Evolutionary conservation across 2,888 invertebrate species (phyloP).

Genomic region (Plagodis pulveraria): DNA sequence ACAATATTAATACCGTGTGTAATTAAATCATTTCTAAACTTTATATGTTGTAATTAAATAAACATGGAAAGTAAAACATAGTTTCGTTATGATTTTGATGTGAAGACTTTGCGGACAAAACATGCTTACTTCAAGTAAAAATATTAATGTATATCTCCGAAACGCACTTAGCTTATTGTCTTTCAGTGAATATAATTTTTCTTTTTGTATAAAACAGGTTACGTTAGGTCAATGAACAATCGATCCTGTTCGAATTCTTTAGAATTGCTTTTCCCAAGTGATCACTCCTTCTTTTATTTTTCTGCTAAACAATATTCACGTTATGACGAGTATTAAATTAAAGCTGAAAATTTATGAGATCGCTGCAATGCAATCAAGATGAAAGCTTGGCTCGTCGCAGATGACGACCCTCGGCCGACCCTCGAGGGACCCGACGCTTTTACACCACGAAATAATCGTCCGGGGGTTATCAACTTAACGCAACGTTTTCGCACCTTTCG

Average conservation of each 20-base stretch:
- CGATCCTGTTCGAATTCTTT: constrained; percentile 5
- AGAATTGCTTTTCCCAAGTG: constrained; percentile 13
- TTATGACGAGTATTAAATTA: constrained; percentile 56
- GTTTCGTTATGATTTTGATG: too few relatives aligned
- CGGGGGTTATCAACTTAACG: constrained; percentile 23
- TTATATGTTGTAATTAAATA: too few relatives aligned
- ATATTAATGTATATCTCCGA: too few relatives aligned
- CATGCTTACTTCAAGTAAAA: too few relatives aligned
- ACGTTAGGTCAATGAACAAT: constrained; percentile 4
- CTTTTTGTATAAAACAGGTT: background rate
- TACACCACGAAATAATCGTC: constrained; percentile 33
- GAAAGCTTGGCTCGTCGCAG: constrained; percentile 51
- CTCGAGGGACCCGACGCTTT: constrained; percentile 18
- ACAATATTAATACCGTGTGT: too few relatives aligned
- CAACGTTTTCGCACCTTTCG: constrained; percentile 15
- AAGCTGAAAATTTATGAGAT: constrained; percentile 58
- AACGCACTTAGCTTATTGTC: background rate
- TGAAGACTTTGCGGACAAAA: too few relatives aligned
- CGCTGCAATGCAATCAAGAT: constrained; percentile 62
- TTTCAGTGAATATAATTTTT: background rate
- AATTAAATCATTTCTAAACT: too few relatives aligned
- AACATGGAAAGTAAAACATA: too few relatives aligned
- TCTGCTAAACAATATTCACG: constrained; percentile 38
- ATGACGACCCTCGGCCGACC: constrained; percentile 31
- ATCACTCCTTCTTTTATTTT: constrained; percentile 40